Evolutionary conservation across 2,888 invertebrate species (phyloP).

Genomic region (Microctonus aethiopoides): DNA sequence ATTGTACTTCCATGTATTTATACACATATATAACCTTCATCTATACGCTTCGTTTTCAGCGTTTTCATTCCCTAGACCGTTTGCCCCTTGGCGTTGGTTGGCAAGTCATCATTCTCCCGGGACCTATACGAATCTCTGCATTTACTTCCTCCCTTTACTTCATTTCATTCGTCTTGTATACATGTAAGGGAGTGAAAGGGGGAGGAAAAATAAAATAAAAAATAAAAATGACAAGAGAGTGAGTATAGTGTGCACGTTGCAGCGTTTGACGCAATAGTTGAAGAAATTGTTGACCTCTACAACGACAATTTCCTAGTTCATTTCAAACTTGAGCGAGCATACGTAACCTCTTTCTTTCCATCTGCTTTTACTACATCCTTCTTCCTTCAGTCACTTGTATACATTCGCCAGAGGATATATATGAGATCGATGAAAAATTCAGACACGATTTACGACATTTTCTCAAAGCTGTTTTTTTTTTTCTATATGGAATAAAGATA

Average conservation of each 20-base stretch:
- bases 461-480: conserved; percentile 31
- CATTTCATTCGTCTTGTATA: neutral
- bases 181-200: neutral
- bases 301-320: conserved; percentile 24
- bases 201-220: neutral
- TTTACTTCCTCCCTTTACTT: neutral
- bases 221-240: neutral
- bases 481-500: conserved; percentile 8
- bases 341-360: neutral
- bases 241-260: neutral
- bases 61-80: conserved; percentile 9
- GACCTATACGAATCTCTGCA: neutral
- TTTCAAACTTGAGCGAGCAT: conserved; percentile 23
- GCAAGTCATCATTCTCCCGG: conserved; percentile 18
- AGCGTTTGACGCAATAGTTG: neutral
- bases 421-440: conserved; percentile 32
- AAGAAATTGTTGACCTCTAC: conserved; percentile 25
- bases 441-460: conserved; percentile 32
- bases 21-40: neutral
- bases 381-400: neutral
- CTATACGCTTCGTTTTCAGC: conserved; percentile 21
- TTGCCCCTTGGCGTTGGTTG: conserved; percentile 24
- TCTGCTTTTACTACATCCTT: neutral
- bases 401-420: conserved; percentile 1
- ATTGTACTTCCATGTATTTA: too few species aligned